These are phyloP conservation scores for Chromis chromis DNA, from an alignment of 2,797 vertebrate genomes.

Conservation along the genomic window DNA sequence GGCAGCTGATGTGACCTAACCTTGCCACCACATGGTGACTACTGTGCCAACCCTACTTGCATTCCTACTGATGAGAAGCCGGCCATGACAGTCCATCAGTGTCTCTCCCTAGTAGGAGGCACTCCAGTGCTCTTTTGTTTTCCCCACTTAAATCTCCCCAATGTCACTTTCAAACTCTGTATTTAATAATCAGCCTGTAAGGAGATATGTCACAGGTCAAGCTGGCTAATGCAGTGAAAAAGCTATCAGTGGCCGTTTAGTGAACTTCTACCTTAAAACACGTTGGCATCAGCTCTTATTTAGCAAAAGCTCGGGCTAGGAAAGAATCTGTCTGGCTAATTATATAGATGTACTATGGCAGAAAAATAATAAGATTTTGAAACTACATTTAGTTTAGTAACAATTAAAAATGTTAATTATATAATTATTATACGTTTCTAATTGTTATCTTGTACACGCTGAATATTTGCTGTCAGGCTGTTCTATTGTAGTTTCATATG, in stretches of 20 bases:
- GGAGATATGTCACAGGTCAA: slow-evolving; percentile 64
- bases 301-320: background rate
- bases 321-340: background rate
- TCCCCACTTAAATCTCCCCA: slow-evolving; percentile 56
- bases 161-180: slow-evolving; percentile 77
- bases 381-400: too few relatives aligned
- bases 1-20: slow-evolving; percentile 77
- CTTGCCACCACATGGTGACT: slow-evolving; percentile 76
- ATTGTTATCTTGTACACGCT: too few relatives aligned
- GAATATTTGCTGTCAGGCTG: too few relatives aligned
- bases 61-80: slow-evolving; percentile 72
- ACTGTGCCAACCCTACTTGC: slow-evolving; percentile 65
- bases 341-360: too few relatives aligned
- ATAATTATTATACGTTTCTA: too few relatives aligned
- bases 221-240: slow-evolving; percentile 61
- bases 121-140: slow-evolving; percentile 59
- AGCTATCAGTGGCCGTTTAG: slow-evolving; percentile 69
- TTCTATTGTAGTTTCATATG: background rate
- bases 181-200: slow-evolving; percentile 72
- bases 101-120: slow-evolving; percentile 63
- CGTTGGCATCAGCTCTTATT: background rate
- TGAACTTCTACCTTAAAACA: slow-evolving; percentile 36
- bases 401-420: too few relatives aligned
- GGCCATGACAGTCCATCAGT: slow-evolving; percentile 81
- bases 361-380: too few relatives aligned